Evolutionary conservation across 2,888 invertebrate genomes (phyloP).

Genomic region (Hydraecia micacea): DNA sequence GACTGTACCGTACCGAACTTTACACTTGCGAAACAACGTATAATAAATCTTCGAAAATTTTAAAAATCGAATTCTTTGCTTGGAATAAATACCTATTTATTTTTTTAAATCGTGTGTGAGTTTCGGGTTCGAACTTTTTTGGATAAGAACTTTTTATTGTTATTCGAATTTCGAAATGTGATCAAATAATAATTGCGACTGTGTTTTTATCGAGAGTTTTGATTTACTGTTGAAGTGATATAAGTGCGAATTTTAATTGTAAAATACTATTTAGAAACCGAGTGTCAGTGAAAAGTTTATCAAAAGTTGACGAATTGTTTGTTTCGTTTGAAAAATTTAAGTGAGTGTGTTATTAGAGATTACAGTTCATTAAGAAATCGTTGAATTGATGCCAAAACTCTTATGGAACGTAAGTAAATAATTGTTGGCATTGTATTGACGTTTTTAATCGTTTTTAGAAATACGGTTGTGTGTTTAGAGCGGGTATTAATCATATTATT

Average conservation of each 20-base stretch:
- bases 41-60: constrained; percentile 27
- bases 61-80: background rate
- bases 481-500: constrained; percentile 36
- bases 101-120: constrained; percentile 1
- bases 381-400: constrained; percentile 66
- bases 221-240: constrained; percentile 13
- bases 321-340: constrained; percentile 39
- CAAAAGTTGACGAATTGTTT: constrained; percentile 45
- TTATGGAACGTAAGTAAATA: constrained; percentile 64
- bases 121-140: background rate
- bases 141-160: background rate
- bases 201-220: constrained; percentile 26
- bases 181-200: background rate
- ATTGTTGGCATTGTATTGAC: constrained; percentile 51
- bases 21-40: constrained; percentile 46
- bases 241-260: background rate
- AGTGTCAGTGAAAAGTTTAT: constrained; percentile 44
- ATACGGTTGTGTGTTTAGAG: constrained; percentile 29
- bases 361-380: constrained; percentile 67
- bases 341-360: constrained; percentile 59
- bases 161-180: constrained; percentile 17
- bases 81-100: no score
- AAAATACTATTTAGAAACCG: background rate
- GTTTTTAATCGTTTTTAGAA: constrained; percentile 50
- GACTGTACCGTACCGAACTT: constrained; percentile 47